phyloP scores from a whole-genome alignment of 2,797 vertebrate species.

The Pangasius macronema region DNA sequence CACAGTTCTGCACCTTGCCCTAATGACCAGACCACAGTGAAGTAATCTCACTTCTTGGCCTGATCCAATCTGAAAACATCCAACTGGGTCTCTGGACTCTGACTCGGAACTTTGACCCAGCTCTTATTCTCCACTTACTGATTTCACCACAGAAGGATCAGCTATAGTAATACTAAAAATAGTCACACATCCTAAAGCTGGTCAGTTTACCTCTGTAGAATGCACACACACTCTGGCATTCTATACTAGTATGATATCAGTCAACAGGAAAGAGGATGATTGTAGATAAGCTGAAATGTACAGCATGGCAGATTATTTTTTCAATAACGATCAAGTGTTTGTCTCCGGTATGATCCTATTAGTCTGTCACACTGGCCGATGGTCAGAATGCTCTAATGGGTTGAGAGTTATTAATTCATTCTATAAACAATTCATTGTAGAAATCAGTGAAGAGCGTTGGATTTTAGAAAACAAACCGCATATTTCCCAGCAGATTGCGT shows the following conservation, averaged over 20 bases:
- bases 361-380: neutral
- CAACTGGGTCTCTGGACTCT: slow-evolving; percentile 37
- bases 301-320: slow-evolving; percentile 55
- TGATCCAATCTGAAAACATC: slow-evolving; percentile 47
- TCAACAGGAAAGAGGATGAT: slow-evolving; percentile 44
- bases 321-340: slow-evolving; percentile 16
- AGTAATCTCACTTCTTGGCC: slow-evolving; percentile 28
- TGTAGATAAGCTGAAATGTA: slow-evolving; percentile 39
- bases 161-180: slow-evolving; percentile 15
- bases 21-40: slow-evolving; percentile 15
- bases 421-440: neutral
- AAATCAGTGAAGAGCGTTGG: slow-evolving; percentile 16
- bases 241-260: slow-evolving; percentile 61
- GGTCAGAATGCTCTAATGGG: slow-evolving; percentile 8
- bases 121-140: slow-evolving; percentile 16
- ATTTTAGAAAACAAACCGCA: slow-evolving; percentile 29
- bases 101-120: slow-evolving; percentile 34
- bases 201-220: slow-evolving; percentile 6
- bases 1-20: slow-evolving; percentile 34
- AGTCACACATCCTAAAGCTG: slow-evolving; percentile 1
- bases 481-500: slow-evolving; percentile 15
- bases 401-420: neutral
- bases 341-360: slow-evolving; percentile 8
- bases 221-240: slow-evolving; percentile 46
- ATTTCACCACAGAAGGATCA: slow-evolving; percentile 20